phyloP scores from a whole-genome alignment of 2,113 vertebrate genomes.

The Nesoenas mayeri region DNA sequence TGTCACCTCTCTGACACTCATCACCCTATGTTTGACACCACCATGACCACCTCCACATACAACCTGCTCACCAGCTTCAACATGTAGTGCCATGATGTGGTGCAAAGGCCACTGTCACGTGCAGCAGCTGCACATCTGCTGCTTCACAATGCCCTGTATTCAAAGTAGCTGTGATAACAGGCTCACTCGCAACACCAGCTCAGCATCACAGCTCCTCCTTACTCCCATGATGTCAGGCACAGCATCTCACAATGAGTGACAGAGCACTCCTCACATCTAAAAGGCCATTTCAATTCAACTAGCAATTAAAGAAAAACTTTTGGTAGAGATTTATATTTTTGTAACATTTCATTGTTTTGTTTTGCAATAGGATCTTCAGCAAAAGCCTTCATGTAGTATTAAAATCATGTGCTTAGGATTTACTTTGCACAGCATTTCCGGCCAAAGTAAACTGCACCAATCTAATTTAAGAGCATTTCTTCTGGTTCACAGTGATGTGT shows the following conservation, averaged over 20 bases:
- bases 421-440: not conserved
- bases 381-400: not conserved
- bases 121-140: not conserved
- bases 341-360: not conserved
- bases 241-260: not conserved
- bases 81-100: not conserved
- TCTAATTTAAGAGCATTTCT: not conserved
- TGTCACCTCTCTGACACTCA: rapidly evolving
- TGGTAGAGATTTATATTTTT: not conserved
- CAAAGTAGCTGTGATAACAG: not conserved
- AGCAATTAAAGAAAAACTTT: not conserved
- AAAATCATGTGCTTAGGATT: not conserved
- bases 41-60: not conserved
- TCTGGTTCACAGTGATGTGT: not conserved
- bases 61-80: not conserved
- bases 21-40: not conserved
- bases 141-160: not conserved
- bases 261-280: not conserved
- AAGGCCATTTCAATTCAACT: not conserved
- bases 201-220: not conserved
- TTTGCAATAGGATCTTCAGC: not conserved
- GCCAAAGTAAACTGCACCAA: not conserved
- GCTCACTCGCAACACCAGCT: not conserved
- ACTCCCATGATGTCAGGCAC: not conserved
- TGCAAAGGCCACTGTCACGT: not conserved